Conservation (phyloP, 1,140 invertebrate genomes). For the Drosophila obscura region DNA sequence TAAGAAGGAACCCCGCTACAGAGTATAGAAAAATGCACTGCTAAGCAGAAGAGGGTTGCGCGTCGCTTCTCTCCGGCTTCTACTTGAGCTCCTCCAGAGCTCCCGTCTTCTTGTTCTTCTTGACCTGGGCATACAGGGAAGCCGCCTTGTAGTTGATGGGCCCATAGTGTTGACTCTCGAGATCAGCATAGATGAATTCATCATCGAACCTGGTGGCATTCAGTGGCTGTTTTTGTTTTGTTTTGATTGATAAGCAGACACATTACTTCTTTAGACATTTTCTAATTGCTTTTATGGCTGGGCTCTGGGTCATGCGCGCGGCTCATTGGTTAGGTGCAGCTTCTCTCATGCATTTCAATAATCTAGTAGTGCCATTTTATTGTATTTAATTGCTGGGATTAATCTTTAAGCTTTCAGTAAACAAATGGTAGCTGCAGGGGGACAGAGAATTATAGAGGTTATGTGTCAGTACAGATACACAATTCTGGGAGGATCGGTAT, state of each 20-base stretch:
- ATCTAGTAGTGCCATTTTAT: constrained; percentile 44
- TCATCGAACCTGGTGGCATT: constrained; percentile 87
- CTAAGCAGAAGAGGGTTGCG: constrained; percentile 13
- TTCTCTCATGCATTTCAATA: constrained; percentile 16
- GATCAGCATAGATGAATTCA: constrained; percentile 94
- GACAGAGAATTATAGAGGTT: constrained; percentile 31
- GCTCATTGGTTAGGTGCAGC: too few relatives aligned
- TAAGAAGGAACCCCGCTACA: constrained; percentile 24
- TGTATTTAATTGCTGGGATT: constrained; percentile 18
- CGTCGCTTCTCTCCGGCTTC: constrained; percentile 6
- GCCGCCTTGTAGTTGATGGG: constrained; percentile 96
- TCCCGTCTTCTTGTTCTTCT: constrained; percentile 86
- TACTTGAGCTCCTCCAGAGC: constrained; percentile 69
- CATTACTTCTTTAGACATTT: too few relatives aligned
- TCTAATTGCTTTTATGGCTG: too few relatives aligned
- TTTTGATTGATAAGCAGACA: constrained; percentile 2
- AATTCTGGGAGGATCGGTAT: too few relatives aligned
- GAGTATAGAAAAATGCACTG: constrained; percentile 52
- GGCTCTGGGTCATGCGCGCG: constrained; percentile 9
- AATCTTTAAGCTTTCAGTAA: constrained; percentile 1
- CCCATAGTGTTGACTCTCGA: constrained; percentile 90
- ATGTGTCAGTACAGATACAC: too few relatives aligned
- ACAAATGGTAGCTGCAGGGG: constrained; percentile 5
- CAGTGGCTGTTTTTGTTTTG: constrained; percentile 84
- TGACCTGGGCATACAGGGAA: constrained; percentile 89